phyloP scores from a whole-genome alignment of 1,140 invertebrate genomes.

The Cotesia typhae region DNA sequence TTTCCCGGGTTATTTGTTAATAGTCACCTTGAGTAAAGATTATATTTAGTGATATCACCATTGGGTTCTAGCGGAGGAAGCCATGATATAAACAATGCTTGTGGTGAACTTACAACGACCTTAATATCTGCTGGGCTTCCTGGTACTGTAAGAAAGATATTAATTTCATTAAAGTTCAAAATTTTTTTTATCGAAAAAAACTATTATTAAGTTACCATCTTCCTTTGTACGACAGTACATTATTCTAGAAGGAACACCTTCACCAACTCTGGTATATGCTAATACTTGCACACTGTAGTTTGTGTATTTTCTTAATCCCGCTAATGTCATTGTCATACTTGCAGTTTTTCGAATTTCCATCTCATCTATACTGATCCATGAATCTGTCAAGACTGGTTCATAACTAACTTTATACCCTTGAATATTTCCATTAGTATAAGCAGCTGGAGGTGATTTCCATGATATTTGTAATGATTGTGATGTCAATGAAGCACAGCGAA shows the following conservation, averaged over 20 bases:
- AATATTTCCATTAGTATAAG: slow-evolving; percentile 81
- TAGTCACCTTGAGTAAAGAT: slow-evolving; percentile 75
- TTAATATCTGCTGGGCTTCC: slow-evolving; percentile 83
- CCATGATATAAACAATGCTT: slow-evolving; percentile 83
- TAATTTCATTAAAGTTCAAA: slow-evolving; percentile 12
- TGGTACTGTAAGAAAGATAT: slow-evolving; percentile 71
- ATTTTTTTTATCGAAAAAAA: slow-evolving; percentile 19
- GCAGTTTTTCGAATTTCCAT: slow-evolving; percentile 76
- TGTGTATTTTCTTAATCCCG: slow-evolving; percentile 77
- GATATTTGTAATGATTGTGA: slow-evolving; percentile 82
- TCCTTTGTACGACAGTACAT: slow-evolving; percentile 84
- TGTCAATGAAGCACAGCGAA: slow-evolving; percentile 75
- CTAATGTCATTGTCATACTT: slow-evolving; percentile 73
- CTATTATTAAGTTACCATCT: slow-evolving; percentile 70
- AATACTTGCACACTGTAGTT: slow-evolving; percentile 89
- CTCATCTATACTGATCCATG: slow-evolving; percentile 69
- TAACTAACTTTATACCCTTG: slow-evolving; percentile 84
- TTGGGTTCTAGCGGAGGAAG: slow-evolving; percentile 79
- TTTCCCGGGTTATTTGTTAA: not conserved
- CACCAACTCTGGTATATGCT: slow-evolving; percentile 83
- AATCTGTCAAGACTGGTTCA: slow-evolving; percentile 72
- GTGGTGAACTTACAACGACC: slow-evolving; percentile 78
- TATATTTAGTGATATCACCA: slow-evolving; percentile 82
- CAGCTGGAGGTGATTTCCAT: slow-evolving; percentile 83
- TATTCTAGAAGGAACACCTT: slow-evolving; percentile 75